Conservation (phyloP, 2,888 invertebrate genomes). For the Melanophora roralis region DNA sequence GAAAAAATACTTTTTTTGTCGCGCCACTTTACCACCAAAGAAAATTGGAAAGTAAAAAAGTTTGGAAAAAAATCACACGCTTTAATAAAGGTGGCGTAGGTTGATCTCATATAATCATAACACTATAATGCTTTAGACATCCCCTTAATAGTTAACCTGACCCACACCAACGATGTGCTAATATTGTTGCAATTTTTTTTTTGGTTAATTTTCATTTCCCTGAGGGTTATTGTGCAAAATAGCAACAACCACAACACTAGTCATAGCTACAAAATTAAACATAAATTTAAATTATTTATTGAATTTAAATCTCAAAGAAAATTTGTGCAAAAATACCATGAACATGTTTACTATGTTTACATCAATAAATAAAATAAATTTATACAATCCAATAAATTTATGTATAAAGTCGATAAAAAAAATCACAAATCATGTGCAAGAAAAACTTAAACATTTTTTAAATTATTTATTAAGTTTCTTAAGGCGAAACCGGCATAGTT, state of each 20-base stretch:
- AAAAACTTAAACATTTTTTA: no score
- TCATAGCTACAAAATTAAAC: constrained; percentile 43
- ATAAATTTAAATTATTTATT: constrained; percentile 62
- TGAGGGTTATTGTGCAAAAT: constrained; percentile 57
- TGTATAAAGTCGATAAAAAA: no score
- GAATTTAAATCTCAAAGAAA: constrained; percentile 53
- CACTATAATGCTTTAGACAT: constrained; percentile 48
- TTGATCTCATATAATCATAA: constrained; percentile 62
- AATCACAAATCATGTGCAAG: no score
- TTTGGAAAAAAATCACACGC: constrained; percentile 60
- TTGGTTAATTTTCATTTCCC: constrained; percentile 45
- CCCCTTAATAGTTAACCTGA: constrained; percentile 48
- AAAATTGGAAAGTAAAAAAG: constrained; percentile 61
- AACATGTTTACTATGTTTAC: constrained; percentile 40
- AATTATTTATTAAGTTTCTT: no score
- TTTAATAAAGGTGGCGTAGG: constrained; percentile 63
- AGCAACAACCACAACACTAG: constrained; percentile 20
- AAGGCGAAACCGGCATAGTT: no score
- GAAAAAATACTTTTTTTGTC: constrained; percentile 28
- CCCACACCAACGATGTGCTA: constrained; percentile 61
- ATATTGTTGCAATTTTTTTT: constrained; percentile 52
- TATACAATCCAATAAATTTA: no score
- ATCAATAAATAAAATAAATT: constrained; percentile 15
- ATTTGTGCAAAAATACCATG: constrained; percentile 9
- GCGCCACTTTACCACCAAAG: constrained; percentile 48